Evolutionary conservation across 2,888 invertebrate genomes (phyloP), one percentile per base, ranked within the genome.

Genomic region (Zhuqinia jingwanae): DNA sequence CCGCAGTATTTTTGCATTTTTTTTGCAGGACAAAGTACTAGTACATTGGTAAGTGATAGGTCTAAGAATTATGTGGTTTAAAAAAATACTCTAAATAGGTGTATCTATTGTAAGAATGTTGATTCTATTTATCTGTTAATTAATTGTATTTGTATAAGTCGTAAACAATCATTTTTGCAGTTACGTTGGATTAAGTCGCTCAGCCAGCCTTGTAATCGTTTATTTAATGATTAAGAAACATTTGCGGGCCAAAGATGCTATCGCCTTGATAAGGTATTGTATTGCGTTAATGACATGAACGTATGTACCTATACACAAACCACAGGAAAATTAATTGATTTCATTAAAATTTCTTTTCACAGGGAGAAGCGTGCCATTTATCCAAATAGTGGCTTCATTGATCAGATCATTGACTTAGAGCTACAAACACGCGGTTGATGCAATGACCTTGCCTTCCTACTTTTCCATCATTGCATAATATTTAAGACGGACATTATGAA

Each of bases 311-410:
- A 2, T 3, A 3, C 17, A n/a, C n/a, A n/a, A n/a, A n/a, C n/a
- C n/a, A n/a, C n/a, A n/a, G n/a, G n/a, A n/a, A n/a, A n/a, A n/a
- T n/a, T n/a, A n/a, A n/a, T n/a, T n/a, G n/a, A n/a, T n/a, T n/a
- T n/a, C n/a, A n/a, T n/a, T n/a, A n/a, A n/a, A n/a, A 15, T 36
- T 36, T 36, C 8, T 0, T 20, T 47, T 45, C 2, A 20, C 36
- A 88, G 88, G 77, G 80, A 83, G 63, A 88, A 87, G 65, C 86
- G 88, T 45, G 86, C 86, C 68, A 84, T 88, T n/a, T 87, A 73
- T 56, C 88, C 88, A 11, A 88, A 88, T 47, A 77, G 70, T 58
- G 88, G 88, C 2, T 88, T 88, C 58, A 58, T 88, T 22, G 79
- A 83, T 27, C 88, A 88, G 78, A 36, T 88, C 6, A 84, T 86